These are phyloP conservation scores for Sinopyrophorus schimmeli DNA, from an alignment of 2,888 invertebrate genomes.

Conservation along the genomic window DNA sequence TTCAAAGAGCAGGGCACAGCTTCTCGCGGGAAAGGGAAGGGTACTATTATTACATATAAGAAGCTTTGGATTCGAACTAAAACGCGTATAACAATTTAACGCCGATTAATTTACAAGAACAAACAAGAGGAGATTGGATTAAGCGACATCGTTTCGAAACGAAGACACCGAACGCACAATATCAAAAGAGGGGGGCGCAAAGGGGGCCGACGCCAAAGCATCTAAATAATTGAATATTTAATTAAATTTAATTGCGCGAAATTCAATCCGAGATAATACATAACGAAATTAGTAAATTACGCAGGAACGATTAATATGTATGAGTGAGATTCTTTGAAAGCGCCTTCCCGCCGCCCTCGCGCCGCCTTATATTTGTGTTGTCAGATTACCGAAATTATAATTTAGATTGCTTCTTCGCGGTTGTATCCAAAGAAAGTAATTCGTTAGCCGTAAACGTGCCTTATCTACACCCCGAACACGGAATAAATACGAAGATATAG, in stretches of 20 bases:
- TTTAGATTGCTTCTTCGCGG: constrained; percentile 34
- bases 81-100: constrained; percentile 32
- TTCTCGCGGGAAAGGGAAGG: constrained; percentile 11
- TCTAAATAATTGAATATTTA: constrained; percentile 32
- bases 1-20: too few relatives aligned
- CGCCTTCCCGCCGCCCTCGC: too few relatives aligned
- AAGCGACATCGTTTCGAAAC: constrained; percentile 32
- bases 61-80: constrained; percentile 23
- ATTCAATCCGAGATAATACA: constrained; percentile 22
- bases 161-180: constrained; percentile 28
- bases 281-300: constrained; percentile 18
- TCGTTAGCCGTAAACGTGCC: constrained; percentile 37
- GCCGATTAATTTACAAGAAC: constrained; percentile 34
- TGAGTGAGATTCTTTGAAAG: constrained; percentile 22
- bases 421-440: constrained; percentile 32
- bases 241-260: constrained; percentile 31
- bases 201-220: constrained; percentile 26
- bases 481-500: constrained; percentile 47
- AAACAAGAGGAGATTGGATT: constrained; percentile 34
- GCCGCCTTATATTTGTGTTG: constrained; percentile 18
- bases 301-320: constrained; percentile 19
- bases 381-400: constrained; percentile 31
- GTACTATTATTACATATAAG: constrained; percentile 24
- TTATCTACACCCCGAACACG: constrained; percentile 36
- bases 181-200: too few relatives aligned